Evolutionary conservation across 2,797 vertebrate genomes (phyloP).

Genomic region (Poecilia picta): DNA sequence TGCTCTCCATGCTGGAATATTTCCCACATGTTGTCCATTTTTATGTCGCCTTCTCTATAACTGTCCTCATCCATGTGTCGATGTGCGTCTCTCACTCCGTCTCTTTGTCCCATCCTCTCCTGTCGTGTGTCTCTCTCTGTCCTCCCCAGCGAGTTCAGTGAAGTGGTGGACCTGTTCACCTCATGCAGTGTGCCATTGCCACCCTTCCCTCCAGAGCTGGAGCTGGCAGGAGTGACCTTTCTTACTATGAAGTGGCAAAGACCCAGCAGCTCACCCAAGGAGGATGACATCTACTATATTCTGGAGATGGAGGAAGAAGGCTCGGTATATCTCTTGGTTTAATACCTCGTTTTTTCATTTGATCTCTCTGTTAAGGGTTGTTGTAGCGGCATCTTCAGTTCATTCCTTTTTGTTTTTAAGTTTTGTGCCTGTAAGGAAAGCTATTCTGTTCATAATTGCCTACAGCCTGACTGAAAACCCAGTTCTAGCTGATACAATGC

Average conservation of each 20-base stretch:
- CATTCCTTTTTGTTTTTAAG: neutral
- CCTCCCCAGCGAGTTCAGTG: slow-evolving; percentile 91
- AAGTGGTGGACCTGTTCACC: slow-evolving; percentile 94
- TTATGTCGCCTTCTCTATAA: slow-evolving; percentile 52
- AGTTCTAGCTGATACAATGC: neutral
- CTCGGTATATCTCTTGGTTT: slow-evolving; percentile 83
- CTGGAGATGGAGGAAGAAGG: slow-evolving; percentile 98
- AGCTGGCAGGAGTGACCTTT: slow-evolving; percentile 92
- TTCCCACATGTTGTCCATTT: slow-evolving; percentile 42
- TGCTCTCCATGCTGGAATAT: neutral
- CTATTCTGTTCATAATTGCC: neutral
- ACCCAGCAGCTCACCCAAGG: slow-evolving; percentile 91
- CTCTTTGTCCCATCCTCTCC: slow-evolving; percentile 50
- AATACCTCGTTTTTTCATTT: neutral
- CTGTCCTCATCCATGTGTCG: slow-evolving; percentile 47
- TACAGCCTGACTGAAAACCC: neutral
- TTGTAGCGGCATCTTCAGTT: neutral
- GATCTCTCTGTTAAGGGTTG: neutral
- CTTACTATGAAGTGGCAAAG: slow-evolving; percentile 93
- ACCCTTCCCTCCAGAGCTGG: slow-evolving; percentile 90
- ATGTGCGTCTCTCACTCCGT: slow-evolving; percentile 49
- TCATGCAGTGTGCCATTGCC: slow-evolving; percentile 95
- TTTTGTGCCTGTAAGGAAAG: neutral
- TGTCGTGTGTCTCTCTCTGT: slow-evolving; percentile 51
- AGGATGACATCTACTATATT: slow-evolving; percentile 93